Evolutionary conservation across 1,140 invertebrate genomes (phyloP).

Genomic region (Thaumatotibia leucotreta): DNA sequence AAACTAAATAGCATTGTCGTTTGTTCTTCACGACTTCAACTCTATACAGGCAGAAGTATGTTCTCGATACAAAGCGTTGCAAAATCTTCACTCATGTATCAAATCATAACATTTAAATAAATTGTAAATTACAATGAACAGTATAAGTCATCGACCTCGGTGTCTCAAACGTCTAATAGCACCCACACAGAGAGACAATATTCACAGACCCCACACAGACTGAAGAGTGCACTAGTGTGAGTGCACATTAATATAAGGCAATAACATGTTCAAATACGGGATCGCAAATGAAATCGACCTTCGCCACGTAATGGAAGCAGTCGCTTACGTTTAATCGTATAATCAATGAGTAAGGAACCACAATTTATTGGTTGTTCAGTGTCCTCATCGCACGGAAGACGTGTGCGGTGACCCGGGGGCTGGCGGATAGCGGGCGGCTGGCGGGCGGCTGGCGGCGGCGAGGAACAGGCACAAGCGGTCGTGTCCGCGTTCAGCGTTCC

Average conservation of each 20-base stretch:
- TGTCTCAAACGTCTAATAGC: constrained; percentile 44
- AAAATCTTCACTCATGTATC: constrained; percentile 49
- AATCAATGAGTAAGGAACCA: constrained; percentile 29
- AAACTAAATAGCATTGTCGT: constrained; percentile 4
- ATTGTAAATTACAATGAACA: constrained; percentile 64
- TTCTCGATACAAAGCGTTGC: constrained; percentile 14
- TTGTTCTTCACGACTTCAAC: neutral
- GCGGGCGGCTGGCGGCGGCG: neutral
- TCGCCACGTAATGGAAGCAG: constrained; percentile 38
- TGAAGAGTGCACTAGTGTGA: constrained; percentile 9
- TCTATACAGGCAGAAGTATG: neutral
- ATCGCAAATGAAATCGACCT: constrained; percentile 61
- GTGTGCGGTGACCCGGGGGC: neutral
- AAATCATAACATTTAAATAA: constrained; percentile 60
- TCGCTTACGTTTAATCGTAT: constrained; percentile 34
- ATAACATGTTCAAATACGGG: constrained; percentile 43
- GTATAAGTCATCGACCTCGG: constrained; percentile 50
- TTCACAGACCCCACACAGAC: constrained; percentile 13
- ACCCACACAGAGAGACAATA: constrained; percentile 27
- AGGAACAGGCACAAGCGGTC: no score
- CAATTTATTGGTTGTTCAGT: neutral
- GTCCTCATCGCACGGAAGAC: neutral
- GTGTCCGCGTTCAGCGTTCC: neutral
- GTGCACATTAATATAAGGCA: constrained; percentile 20
- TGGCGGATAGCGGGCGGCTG: neutral